Evolutionary conservation across 1,140 invertebrate species (phyloP).

Genomic region (Mizuhopecten yessoensis): DNA sequence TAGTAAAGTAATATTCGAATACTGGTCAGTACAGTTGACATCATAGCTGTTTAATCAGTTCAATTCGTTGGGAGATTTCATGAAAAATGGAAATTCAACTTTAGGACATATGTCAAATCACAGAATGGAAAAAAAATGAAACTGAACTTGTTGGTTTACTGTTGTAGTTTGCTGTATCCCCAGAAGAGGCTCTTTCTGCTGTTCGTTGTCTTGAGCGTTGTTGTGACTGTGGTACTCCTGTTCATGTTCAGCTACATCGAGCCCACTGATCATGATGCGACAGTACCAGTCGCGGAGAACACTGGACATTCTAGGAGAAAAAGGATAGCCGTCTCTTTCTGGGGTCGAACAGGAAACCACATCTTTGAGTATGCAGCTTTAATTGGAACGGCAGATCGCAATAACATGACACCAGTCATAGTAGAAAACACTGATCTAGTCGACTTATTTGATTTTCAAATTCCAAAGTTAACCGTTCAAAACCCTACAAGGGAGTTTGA

Average conservation of each 20-base stretch:
- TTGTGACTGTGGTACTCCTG: not conserved
- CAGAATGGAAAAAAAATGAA: too few species aligned
- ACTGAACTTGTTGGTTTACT: constrained; percentile 7
- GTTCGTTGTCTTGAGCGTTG: not conserved
- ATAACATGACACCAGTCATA: constrained; percentile 73
- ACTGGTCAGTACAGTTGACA: too few species aligned
- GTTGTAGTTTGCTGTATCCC: not conserved
- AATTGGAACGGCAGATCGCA: constrained; percentile 65
- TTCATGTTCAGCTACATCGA: not conserved
- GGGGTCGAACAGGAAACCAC: constrained; percentile 74
- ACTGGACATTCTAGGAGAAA: not conserved
- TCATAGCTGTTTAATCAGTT: too few species aligned
- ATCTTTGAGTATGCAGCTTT: constrained; percentile 76
- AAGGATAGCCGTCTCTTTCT: constrained; percentile 60
- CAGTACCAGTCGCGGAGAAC: not conserved
- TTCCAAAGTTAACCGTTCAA: constrained; percentile 55
- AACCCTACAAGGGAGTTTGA: constrained; percentile 57
- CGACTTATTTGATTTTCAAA: constrained; percentile 71
- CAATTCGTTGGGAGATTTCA: too few species aligned
- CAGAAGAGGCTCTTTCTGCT: constrained; percentile 43
- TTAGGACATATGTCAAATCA: too few species aligned
- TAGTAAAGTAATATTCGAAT: too few species aligned
- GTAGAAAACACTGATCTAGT: constrained; percentile 63
- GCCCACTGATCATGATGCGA: not conserved
- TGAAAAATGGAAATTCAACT: too few species aligned